These are phyloP conservation scores for Gymnosoma rotundatum DNA, from an alignment of 2,888 invertebrate species.

Conservation along the genomic window DNA sequence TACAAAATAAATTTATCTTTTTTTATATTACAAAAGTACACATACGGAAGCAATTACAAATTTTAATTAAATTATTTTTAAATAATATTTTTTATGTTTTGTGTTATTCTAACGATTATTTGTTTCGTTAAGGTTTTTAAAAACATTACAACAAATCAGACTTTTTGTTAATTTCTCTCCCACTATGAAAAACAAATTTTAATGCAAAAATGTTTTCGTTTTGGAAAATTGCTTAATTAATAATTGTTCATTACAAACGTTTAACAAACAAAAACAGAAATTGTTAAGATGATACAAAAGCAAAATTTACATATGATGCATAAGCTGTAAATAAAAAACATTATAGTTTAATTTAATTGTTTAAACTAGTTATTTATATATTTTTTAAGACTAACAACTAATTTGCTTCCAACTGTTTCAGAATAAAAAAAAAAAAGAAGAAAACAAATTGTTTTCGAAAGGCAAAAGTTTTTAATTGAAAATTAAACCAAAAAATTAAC, in stretches of 20 bases:
- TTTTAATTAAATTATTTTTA: too few species aligned
- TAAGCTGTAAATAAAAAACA: constrained; percentile 23
- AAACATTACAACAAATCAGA: constrained; percentile 61
- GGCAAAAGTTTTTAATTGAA: background rate
- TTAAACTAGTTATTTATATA: too few species aligned
- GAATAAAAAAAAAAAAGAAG: background rate
- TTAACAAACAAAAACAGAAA: background rate
- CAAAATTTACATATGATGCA: background rate
- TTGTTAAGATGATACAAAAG: background rate
- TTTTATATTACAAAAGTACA: too few species aligned
- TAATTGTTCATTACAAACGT: constrained; percentile 3
- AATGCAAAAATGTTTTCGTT: constrained; percentile 20
- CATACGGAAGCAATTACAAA: too few species aligned
- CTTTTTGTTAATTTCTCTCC: constrained; percentile 68
- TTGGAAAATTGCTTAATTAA: constrained; percentile 1
- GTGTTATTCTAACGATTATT: background rate
- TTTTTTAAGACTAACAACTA: too few species aligned
- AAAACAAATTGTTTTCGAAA: background rate
- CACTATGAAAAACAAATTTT: constrained; percentile 61
- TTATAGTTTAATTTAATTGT: too few species aligned
- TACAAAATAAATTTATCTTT: background rate
- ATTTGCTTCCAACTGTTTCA: background rate
- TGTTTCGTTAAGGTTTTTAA: constrained; percentile 9
- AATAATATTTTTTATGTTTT: background rate
- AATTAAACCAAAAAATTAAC: too few species aligned